Evolutionary conservation across 1,140 invertebrate genomes (phyloP).

Genomic region (Drosophila pallidifrons): DNA sequence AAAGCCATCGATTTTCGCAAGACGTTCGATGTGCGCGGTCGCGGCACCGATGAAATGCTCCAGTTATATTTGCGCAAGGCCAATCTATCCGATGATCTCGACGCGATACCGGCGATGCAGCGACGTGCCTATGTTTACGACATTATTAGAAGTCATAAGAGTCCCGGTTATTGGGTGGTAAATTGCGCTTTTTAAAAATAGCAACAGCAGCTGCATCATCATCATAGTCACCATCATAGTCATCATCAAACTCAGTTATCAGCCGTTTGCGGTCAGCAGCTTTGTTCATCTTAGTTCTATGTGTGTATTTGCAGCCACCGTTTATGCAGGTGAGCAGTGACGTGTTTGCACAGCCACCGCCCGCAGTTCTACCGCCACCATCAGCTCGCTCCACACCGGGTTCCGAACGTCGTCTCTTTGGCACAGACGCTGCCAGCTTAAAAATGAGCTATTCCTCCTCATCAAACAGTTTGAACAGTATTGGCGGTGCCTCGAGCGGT

Average conservation of each 20-base stretch:
- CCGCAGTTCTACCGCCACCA: conserved; percentile 66
- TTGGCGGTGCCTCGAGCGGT: conserved; percentile 35
- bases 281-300: conserved; percentile 16
- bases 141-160: conserved; percentile 79
- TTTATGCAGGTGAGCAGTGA: conserved; percentile 70
- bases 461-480: conserved; percentile 63
- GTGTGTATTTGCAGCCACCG: conserved; percentile 61
- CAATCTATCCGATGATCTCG: conserved; percentile 66
- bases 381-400: conserved; percentile 29
- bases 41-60: conserved; percentile 73
- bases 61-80: conserved; percentile 75
- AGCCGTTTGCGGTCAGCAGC: conserved; percentile 8
- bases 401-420: conserved; percentile 23
- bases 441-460: conserved; percentile 64
- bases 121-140: conserved; percentile 77
- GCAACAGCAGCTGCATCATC: not conserved
- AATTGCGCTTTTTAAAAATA: conserved; percentile 30
- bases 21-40: conserved; percentile 77
- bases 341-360: conserved; percentile 64
- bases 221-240: conserved; percentile 9
- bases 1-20: conserved; percentile 72
- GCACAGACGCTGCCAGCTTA: conserved; percentile 8
- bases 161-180: conserved; percentile 81
- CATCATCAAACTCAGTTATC: not conserved
- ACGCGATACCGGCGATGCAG: conserved; percentile 65